A percentile compares a stretch with the other conserved stretches of the same genome.
phyloP scores from a whole-genome alignment of 2,113 vertebrate species.

The Acanthisitta chloris region DNA sequence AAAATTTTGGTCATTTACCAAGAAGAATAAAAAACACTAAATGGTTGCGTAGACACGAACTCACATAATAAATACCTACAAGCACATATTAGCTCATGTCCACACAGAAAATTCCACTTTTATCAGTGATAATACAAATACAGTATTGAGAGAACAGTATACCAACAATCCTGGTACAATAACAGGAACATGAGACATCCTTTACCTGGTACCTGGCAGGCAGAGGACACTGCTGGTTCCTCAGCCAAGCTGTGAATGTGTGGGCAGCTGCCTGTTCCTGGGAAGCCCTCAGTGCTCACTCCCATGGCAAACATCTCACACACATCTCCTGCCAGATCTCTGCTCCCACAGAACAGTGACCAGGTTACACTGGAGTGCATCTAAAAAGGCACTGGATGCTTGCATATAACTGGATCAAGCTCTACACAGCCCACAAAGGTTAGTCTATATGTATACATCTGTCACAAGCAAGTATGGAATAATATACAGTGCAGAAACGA shows the following conservation, averaged over 20 bases:
- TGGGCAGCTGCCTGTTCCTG: neutral
- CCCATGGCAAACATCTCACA: neutral
- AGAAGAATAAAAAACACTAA: neutral
- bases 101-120: neutral
- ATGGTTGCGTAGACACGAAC: neutral
- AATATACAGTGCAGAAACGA: neutral
- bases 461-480: neutral
- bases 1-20: neutral
- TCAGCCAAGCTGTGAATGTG: too few species aligned
- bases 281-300: accelerated
- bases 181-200: neutral
- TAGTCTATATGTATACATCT: neutral
- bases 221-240: neutral
- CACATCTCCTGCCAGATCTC: neutral
- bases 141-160: neutral
- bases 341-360: accelerated
- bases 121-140: neutral
- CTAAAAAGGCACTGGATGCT: neutral
- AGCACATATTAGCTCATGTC: neutral
- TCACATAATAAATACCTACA: neutral
- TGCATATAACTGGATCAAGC: neutral
- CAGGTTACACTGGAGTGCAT: neutral
- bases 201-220: neutral
- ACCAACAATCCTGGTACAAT: accelerated
- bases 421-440: neutral